Evolutionary conservation across 1,140 invertebrate species (phyloP).

Genomic region (Bombus waltoni): DNA sequence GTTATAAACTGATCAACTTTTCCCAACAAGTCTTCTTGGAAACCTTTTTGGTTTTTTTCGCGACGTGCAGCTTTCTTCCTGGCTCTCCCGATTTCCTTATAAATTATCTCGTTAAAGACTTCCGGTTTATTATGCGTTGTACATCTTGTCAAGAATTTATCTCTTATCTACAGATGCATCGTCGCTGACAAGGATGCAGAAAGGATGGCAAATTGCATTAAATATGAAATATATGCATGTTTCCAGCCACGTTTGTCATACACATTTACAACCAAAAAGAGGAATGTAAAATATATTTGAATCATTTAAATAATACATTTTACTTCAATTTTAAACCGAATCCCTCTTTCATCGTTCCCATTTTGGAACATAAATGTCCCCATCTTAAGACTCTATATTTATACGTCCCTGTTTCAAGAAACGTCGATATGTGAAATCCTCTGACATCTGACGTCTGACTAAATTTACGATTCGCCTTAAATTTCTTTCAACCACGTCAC

Average conservation of each 20-base stretch:
- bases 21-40: not conserved
- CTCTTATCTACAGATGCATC: not conserved
- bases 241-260: not conserved
- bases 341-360: not conserved
- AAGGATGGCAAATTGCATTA: not conserved
- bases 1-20: slow-evolving; percentile 15
- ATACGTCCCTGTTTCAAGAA: not conserved
- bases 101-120: slow-evolving; percentile 19
- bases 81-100: not conserved
- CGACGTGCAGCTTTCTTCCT: not conserved
- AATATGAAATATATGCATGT: not conserved
- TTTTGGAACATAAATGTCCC: too few species aligned
- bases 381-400: not conserved
- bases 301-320: too few species aligned
- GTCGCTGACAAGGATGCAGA: not conserved
- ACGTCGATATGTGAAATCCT: not conserved
- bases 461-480: not conserved
- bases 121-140: not conserved
- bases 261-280: not conserved
- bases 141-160: not conserved
- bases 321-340: not conserved
- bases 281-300: too few species aligned
- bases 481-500: too few species aligned
- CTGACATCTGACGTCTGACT: not conserved
- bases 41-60: not conserved